Evolutionary conservation across 2,113 vertebrate genomes (phyloP).

Genomic region (Mugil cephalus): DNA sequence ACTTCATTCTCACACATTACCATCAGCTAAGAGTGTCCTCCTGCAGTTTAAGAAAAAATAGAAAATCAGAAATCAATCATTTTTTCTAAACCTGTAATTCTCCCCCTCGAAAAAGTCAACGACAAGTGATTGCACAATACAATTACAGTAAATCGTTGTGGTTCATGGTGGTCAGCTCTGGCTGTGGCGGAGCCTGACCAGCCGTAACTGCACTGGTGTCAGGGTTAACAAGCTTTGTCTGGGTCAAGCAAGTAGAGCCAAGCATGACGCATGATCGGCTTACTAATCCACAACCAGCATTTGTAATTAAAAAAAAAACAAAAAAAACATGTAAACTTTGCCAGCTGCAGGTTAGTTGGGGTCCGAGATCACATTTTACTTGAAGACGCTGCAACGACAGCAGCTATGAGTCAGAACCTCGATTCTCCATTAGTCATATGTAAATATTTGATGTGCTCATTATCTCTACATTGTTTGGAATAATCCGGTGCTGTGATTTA

Average conservation of each 20-base stretch:
- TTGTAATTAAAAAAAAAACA: background rate
- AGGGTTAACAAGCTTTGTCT: slow-evolving; percentile 61
- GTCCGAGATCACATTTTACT: background rate
- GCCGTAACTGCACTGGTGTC: background rate
- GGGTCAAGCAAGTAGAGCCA: slow-evolving; percentile 31
- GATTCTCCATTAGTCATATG: no score
- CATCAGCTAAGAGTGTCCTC: background rate
- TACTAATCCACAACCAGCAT: slow-evolving; percentile 31
- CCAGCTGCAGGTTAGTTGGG: background rate
- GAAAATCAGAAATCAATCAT: background rate
- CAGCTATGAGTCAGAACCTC: no score
- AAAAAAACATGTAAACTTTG: background rate
- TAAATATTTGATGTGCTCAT: background rate
- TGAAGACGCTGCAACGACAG: background rate
- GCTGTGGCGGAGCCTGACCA: slow-evolving; percentile 7
- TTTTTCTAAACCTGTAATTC: background rate
- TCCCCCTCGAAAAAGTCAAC: slow-evolving; percentile 1
- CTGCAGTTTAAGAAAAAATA: no score
- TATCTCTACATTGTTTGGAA: background rate
- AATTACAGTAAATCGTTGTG: slow-evolving; percentile 31
- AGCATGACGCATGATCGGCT: slow-evolving; percentile 56
- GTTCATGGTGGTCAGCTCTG: slow-evolving; percentile 23
- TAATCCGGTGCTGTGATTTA: background rate
- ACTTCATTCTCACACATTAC: background rate
- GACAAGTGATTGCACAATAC: background rate